These are phyloP conservation scores for Drosophila multiciliata DNA, from an alignment of 2,888 invertebrate species.

Conservation along the genomic window DNA sequence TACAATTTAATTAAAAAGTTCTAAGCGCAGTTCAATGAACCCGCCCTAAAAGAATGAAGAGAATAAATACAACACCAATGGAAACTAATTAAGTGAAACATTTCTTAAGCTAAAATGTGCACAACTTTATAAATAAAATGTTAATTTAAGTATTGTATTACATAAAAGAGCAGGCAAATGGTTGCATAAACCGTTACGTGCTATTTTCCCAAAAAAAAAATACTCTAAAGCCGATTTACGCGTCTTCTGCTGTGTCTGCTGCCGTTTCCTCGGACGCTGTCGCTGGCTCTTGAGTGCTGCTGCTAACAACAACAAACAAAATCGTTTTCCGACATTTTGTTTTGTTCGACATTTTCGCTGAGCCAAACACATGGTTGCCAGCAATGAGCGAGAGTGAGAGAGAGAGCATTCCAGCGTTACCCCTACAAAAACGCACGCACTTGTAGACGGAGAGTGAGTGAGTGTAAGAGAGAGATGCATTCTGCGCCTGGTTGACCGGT, in stretches of 20 bases:
- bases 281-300: conserved; percentile 5
- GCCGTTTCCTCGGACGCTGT: background rate
- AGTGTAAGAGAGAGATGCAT: background rate
- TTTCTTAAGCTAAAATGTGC: background rate
- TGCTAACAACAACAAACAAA: conserved; percentile 13
- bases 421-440: conserved; percentile 41
- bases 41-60: background rate
- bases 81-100: conserved; percentile 6
- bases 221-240: conserved; percentile 31
- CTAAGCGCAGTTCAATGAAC: conserved; percentile 34
- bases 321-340: conserved; percentile 65
- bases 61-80: background rate
- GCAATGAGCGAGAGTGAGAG: conserved; percentile 2
- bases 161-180: conserved; percentile 58
- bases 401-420: conserved; percentile 26
- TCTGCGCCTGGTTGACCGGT: background rate
- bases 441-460: background rate
- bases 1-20: conserved; percentile 70
- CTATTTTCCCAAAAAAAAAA: conserved; percentile 11
- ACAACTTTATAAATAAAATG: conserved; percentile 4
- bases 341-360: conserved; percentile 70
- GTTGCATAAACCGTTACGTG: conserved; percentile 73
- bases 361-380: conserved; percentile 47
- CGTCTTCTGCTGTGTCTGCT: conserved; percentile 8
- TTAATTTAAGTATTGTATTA: conserved; percentile 52